A percentile compares a stretch with the other conserved stretches of the same genome.
Conservation (phyloP, 2,888 invertebrate species). For the Caenorhabditis angaria region DNA sequence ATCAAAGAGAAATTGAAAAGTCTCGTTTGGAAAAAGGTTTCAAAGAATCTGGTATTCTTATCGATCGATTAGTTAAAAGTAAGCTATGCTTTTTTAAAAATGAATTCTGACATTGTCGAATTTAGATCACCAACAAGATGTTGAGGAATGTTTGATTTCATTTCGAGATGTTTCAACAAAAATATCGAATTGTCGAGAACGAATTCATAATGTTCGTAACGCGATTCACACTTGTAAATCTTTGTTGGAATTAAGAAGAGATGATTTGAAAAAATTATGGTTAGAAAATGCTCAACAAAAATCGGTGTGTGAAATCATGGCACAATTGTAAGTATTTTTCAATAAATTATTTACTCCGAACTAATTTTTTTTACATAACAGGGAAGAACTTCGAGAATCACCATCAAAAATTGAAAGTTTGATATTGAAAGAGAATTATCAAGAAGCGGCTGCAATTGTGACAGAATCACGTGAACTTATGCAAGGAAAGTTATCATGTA, state of each 20-base stretch:
- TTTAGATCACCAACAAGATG: conserved; percentile 83
- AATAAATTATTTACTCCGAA: not conserved
- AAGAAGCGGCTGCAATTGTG: conserved; percentile 38
- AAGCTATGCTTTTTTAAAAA: conserved; percentile 14
- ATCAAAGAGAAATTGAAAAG: conserved; percentile 87
- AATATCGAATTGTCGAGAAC: conserved; percentile 81
- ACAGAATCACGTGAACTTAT: conserved; percentile 43
- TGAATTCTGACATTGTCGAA: conserved; percentile 20
- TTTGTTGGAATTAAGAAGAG: conserved; percentile 86
- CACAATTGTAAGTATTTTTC: conserved; percentile 57
- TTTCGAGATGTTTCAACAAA: conserved; percentile 83
- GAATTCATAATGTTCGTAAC: conserved; percentile 83
- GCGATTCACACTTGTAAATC: conserved; percentile 85
- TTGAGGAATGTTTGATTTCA: conserved; percentile 83
- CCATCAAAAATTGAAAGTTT: conserved; percentile 46
- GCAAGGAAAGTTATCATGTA: conserved; percentile 56
- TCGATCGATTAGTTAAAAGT: conserved; percentile 86
- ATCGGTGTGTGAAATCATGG: conserved; percentile 61
- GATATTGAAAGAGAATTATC: conserved; percentile 29
- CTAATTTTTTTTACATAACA: conserved; percentile 15
- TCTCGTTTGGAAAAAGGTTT: conserved; percentile 91
- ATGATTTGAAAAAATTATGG: conserved; percentile 92
- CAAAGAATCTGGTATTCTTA: conserved; percentile 86
- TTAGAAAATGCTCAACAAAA: conserved; percentile 90
- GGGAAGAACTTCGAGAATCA: conserved; percentile 52